Evolutionary conservation across 92 coral and sea anemone species (phyloP).

Genomic region (Epizoanthus stellaris): DNA sequence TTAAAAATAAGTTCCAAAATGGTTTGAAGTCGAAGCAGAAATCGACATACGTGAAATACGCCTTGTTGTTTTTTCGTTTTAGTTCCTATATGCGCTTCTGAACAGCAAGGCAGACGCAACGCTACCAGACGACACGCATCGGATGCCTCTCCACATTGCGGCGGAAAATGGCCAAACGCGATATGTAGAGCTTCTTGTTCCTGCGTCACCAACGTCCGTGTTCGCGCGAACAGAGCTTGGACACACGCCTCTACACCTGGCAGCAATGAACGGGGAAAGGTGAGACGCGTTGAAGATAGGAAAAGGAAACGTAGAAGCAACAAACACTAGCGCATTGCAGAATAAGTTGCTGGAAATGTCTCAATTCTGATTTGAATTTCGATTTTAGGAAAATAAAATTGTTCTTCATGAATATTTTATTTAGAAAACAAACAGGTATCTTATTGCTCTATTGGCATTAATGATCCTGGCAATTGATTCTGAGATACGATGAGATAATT

Average conservation of each 20-base stretch:
- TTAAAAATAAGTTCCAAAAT: no score
- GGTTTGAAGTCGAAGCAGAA: no score
- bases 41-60: no score
- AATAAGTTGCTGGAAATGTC: no score
- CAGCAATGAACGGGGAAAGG: constrained; percentile 74
- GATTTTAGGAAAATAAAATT: no score
- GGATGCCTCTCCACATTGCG: constrained; percentile 75
- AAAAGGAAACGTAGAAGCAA: background rate
- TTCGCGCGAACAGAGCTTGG: constrained; percentile 55
- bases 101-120: constrained; percentile 59
- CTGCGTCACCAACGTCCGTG: constrained; percentile 54
- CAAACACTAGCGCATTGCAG: background rate
- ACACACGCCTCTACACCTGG: constrained; percentile 71
- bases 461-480: background rate
- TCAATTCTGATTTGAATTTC: no score
- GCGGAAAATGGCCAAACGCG: constrained; percentile 69
- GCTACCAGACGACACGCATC: constrained; percentile 43
- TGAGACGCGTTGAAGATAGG: constrained; percentile 1
- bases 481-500: no score
- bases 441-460: background rate
- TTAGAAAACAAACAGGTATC: background rate
- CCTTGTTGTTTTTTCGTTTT: background rate
- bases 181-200: constrained; percentile 60
- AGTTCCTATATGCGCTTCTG: constrained; percentile 60
- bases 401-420: background rate